Percentiles rank a stretch among this genome's conserved stretches.
phyloP scores from a whole-genome alignment of 2,888 invertebrate genomes.

The Platypus cylindrus region DNA sequence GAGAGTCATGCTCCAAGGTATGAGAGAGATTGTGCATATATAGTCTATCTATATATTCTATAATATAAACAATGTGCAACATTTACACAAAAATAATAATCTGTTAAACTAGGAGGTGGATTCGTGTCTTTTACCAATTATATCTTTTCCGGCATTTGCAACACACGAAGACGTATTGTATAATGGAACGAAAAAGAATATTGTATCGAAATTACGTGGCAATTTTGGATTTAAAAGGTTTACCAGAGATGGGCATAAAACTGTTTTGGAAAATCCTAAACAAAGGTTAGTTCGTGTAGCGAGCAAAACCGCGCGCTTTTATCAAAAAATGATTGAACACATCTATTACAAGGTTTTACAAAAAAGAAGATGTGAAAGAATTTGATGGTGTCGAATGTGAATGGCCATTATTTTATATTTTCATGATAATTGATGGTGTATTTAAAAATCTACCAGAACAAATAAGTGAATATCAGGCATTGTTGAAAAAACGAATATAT shows the following conservation, averaged over 20 bases:
- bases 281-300: conserved; percentile 42
- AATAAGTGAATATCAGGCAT: conserved; percentile 81
- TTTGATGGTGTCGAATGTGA: conserved; percentile 95
- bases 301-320: too few relatives aligned
- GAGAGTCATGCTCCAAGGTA: conserved; percentile 97
- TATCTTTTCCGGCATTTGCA: conserved; percentile 96
- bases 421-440: conserved; percentile 93
- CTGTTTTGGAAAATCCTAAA: conserved; percentile 68
- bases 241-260: conserved; percentile 86
- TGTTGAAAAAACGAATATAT: conserved; percentile 68
- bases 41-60: background rate
- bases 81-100: background rate
- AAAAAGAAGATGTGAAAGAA: conserved; percentile 83
- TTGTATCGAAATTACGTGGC: conserved; percentile 70
- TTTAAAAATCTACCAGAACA: conserved; percentile 78
- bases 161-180: conserved; percentile 91
- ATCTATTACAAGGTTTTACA: conserved; percentile 52
- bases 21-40: background rate
- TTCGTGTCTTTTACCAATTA: conserved; percentile 77
- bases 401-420: conserved; percentile 94
- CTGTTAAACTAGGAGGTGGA: conserved; percentile 66
- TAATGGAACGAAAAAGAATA: conserved; percentile 73
- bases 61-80: background rate
- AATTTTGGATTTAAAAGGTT: conserved; percentile 90
- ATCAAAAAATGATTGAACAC: conserved; percentile 3